A percentile compares a stretch with the other conserved stretches of the same genome.
These are phyloP conservation scores for Mimumesa dahlbomi DNA, from an alignment of 2,888 invertebrate genomes.

Conservation along the genomic window DNA sequence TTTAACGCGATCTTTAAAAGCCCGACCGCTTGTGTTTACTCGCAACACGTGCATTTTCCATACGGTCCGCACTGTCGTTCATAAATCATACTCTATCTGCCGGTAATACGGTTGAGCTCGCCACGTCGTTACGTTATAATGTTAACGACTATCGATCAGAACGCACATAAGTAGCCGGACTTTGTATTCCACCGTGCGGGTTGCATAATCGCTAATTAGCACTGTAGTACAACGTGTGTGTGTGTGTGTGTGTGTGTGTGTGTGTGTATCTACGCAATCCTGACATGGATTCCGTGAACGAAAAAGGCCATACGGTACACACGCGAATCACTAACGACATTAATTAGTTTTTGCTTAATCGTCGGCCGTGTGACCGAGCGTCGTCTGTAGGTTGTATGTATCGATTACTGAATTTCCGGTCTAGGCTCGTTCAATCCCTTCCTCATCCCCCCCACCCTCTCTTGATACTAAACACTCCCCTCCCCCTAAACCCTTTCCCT, in stretches of 20 bases:
- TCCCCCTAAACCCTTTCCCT: neutral
- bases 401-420: conserved; percentile 24
- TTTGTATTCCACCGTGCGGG: conserved; percentile 9
- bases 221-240: neutral
- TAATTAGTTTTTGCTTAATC: conserved; percentile 18
- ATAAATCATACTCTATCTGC: conserved; percentile 53
- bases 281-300: conserved; percentile 7
- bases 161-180: conserved; percentile 35
- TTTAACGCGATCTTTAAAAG: too few species aligned
- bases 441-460: too few species aligned
- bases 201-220: conserved; percentile 52
- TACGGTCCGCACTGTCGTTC: conserved; percentile 20
- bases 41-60: conserved; percentile 19
- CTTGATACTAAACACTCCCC: too few species aligned
- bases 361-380: neutral
- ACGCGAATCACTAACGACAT: conserved; percentile 2
- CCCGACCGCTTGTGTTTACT: conserved; percentile 26
- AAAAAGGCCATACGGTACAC: neutral
- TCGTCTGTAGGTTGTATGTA: conserved; percentile 7
- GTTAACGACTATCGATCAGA: conserved; percentile 58
- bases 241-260: too few species aligned
- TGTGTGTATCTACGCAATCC: conserved; percentile 20
- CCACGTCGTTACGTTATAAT: conserved; percentile 47
- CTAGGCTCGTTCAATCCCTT: neutral
- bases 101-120: conserved; percentile 28